Conservation (phyloP, 2,888 invertebrate species). For the Parnassius apollo region DNA sequence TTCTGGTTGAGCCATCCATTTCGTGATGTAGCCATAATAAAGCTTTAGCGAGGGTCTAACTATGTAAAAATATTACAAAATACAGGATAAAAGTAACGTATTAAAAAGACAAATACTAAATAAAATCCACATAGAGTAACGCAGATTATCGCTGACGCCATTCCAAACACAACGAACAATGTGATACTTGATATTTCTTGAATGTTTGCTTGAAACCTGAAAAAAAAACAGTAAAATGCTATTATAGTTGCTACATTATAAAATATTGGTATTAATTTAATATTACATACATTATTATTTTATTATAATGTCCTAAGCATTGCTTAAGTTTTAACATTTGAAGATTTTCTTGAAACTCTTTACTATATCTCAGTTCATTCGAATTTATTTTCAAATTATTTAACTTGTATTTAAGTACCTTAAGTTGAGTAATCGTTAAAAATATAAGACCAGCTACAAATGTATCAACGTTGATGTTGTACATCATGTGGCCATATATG, state of each 20-base stretch:
- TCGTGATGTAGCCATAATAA: too few species aligned
- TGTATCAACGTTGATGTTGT: constrained; percentile 50
- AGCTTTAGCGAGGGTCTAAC: too few species aligned
- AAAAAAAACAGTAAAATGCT: constrained; percentile 29
- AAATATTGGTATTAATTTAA: neutral
- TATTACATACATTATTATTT: constrained; percentile 46
- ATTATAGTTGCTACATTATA: neutral
- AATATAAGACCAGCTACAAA: constrained; percentile 38
- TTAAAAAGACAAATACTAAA: constrained; percentile 42
- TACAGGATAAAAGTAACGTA: neutral
- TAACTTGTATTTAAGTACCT: constrained; percentile 49
- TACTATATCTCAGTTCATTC: constrained; percentile 30
- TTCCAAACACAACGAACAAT: constrained; percentile 57
- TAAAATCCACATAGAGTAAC: constrained; percentile 51
- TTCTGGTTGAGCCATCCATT: too few species aligned
- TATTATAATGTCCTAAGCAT: constrained; percentile 50
- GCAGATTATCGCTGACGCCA: constrained; percentile 56
- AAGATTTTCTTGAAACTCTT: neutral
- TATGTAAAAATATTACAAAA: too few species aligned
- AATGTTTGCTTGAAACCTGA: constrained; percentile 47
- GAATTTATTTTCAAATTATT: constrained; percentile 39
- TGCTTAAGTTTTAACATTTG: constrained; percentile 35
- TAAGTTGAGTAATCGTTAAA: constrained; percentile 32
- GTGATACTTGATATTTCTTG: constrained; percentile 50
- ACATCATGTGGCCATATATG: constrained; percentile 58